Evolutionary conservation across 2,888 invertebrate genomes (phyloP).

Genomic region (Neoitamus cyanurus): DNA sequence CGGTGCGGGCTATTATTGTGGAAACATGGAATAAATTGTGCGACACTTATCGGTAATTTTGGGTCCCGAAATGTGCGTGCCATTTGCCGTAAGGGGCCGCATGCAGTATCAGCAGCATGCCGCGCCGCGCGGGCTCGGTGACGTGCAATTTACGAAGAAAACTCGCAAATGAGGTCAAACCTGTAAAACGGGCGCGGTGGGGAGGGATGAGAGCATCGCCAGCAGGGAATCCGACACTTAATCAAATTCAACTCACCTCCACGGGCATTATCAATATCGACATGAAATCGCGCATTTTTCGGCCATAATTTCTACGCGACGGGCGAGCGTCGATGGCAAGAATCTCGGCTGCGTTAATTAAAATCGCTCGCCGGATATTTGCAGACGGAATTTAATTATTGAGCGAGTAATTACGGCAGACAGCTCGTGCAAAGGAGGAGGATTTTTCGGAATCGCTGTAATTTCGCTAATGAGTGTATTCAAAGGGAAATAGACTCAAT

Average conservation of each 20-base stretch:
- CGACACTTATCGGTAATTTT: slow-evolving; percentile 37
- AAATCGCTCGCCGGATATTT: not conserved
- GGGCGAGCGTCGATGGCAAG: not conserved
- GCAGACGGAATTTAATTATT: not conserved
- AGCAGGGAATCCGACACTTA: not conserved
- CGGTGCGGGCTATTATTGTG: not conserved
- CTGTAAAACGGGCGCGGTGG: no score
- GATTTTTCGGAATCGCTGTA: not conserved
- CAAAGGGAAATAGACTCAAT: not conserved
- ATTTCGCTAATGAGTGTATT: not conserved
- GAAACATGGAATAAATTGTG: slow-evolving; percentile 39
- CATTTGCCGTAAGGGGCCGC: slow-evolving; percentile 1
- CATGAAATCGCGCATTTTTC: not conserved
- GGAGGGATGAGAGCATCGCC: not conserved
- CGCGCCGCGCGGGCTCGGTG: no score
- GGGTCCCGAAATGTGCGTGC: slow-evolving; percentile 12
- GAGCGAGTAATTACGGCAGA: not conserved
- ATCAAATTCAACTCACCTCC: not conserved
- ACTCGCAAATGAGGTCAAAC: slow-evolving; percentile 4
- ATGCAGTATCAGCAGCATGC: not conserved
- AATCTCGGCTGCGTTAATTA: not conserved
- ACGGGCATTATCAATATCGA: not conserved
- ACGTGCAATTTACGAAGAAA: not conserved
- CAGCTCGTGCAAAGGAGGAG: not conserved
- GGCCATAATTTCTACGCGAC: not conserved